Percentiles rank a stretch among this genome's conserved stretches.
These are phyloP conservation scores for Drosophila anomelani DNA, from an alignment of 2,888 invertebrate species.

Conservation along the genomic window DNA sequence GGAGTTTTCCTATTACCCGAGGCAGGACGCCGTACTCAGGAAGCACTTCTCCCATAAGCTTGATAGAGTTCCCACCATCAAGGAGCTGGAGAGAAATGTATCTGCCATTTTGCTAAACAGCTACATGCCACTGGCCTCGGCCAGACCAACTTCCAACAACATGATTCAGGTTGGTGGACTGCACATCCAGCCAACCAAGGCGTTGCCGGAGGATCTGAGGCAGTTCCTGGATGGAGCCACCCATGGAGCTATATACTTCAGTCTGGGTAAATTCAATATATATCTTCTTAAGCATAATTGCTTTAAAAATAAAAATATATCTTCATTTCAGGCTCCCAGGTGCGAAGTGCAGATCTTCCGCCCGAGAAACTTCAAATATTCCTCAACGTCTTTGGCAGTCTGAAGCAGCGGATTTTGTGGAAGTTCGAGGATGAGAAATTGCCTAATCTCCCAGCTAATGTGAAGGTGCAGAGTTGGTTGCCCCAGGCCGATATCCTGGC, in stretches of 20 bases:
- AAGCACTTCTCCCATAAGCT: conserved; percentile 70
- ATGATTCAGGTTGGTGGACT: conserved; percentile 86
- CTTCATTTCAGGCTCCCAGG: conserved; percentile 81
- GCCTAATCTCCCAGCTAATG: conserved; percentile 81
- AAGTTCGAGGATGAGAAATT: conserved; percentile 84
- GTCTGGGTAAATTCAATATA: conserved; percentile 70
- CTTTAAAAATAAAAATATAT: neutral
- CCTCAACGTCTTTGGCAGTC: conserved; percentile 80
- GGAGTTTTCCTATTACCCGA: conserved; percentile 72
- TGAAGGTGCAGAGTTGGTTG: conserved; percentile 85
- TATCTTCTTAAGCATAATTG: neutral
- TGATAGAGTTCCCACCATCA: conserved; percentile 77
- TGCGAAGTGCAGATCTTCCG: conserved; percentile 82
- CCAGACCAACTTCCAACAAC: conserved; percentile 83
- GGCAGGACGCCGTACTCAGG: conserved; percentile 72
- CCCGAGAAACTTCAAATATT: conserved; percentile 81
- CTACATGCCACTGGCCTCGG: conserved; percentile 83
- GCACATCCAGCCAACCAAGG: conserved; percentile 83
- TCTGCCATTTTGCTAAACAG: conserved; percentile 85
- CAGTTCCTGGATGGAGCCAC: conserved; percentile 82
- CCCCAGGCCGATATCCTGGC: conserved; percentile 85
- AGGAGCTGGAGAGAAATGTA: conserved; percentile 84
- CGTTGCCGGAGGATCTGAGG: conserved; percentile 75
- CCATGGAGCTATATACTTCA: conserved; percentile 85
- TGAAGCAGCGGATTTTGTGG: conserved; percentile 84